phyloP scores from a whole-genome alignment of 2,888 invertebrate genomes.

The Argynnis bischoffii region DNA sequence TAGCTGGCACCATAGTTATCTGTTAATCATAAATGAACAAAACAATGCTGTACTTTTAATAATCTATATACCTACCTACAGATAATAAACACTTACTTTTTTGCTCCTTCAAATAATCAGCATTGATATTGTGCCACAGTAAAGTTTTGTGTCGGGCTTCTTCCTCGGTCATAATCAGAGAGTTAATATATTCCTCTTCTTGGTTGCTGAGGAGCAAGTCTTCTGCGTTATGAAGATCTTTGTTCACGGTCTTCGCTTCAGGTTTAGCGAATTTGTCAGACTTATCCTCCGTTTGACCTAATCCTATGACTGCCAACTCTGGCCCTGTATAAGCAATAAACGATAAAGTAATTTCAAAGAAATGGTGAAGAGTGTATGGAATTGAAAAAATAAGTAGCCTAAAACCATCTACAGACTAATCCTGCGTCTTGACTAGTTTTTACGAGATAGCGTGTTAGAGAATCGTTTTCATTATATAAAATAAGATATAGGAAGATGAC shows the following conservation, averaged over 20 bases:
- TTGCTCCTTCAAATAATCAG: slow-evolving; percentile 91
- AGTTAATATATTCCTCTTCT: slow-evolving; percentile 95
- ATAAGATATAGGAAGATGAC: no score
- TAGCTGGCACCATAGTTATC: no score
- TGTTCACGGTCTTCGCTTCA: slow-evolving; percentile 58
- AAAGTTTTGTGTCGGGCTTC: slow-evolving; percentile 91
- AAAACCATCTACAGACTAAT: no score
- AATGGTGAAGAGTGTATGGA: no score
- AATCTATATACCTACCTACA: background rate
- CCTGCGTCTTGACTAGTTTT: no score
- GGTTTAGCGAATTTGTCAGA: slow-evolving; percentile 64
- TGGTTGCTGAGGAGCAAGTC: slow-evolving; percentile 88
- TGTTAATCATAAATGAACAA: no score
- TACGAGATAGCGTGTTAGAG: no score
- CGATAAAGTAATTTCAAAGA: background rate
- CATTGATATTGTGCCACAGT: slow-evolving; percentile 95
- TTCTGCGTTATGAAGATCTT: slow-evolving; percentile 60
- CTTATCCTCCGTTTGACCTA: slow-evolving; percentile 74
- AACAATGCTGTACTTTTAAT: no score
- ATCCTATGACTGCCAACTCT: slow-evolving; percentile 90
- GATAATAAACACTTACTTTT: slow-evolving; percentile 81
- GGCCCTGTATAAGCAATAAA: slow-evolving; percentile 75
- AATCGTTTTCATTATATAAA: no score
- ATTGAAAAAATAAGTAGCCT: no score
- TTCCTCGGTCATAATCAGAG: slow-evolving; percentile 88